These are phyloP conservation scores for Gephyroberyx darwinii DNA, from an alignment of 2,797 vertebrate genomes.

Conservation along the genomic window DNA sequence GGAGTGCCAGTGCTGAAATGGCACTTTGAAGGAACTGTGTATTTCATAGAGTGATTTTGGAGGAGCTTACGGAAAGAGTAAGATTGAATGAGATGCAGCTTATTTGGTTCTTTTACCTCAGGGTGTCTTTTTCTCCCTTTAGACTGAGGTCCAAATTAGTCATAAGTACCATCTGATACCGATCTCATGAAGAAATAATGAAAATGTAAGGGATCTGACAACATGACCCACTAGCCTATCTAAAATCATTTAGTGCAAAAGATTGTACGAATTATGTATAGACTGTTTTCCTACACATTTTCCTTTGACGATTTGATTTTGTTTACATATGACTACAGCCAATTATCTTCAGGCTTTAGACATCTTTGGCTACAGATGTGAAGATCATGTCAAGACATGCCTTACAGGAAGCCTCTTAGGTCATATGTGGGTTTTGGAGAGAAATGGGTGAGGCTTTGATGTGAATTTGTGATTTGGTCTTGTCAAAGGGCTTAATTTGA, in stretches of 20 bases:
- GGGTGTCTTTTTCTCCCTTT: not conserved
- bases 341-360: constrained; percentile 32
- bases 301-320: constrained; percentile 7
- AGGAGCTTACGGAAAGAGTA: constrained; percentile 60
- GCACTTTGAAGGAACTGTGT: constrained; percentile 63
- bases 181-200: not conserved
- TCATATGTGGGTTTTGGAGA: constrained; percentile 45
- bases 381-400: constrained; percentile 55
- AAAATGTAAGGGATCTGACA: not conserved
- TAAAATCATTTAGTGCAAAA: not conserved
- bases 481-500: constrained; percentile 47
- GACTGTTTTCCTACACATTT: constrained; percentile 18
- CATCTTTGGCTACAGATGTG: constrained; percentile 47
- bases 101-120: constrained; percentile 1
- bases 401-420: constrained; percentile 30
- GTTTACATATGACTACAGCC: constrained; percentile 17
- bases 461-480: constrained; percentile 39
- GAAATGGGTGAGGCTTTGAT: constrained; percentile 45
- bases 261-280: not conserved
- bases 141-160: not conserved
- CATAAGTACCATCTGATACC: not conserved
- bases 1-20: constrained; percentile 67
- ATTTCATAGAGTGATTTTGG: constrained; percentile 67
- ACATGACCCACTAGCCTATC: not conserved
- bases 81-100: constrained; percentile 16